phyloP scores from a whole-genome alignment of 2,888 invertebrate genomes.

The Lithosia quadra region DNA sequence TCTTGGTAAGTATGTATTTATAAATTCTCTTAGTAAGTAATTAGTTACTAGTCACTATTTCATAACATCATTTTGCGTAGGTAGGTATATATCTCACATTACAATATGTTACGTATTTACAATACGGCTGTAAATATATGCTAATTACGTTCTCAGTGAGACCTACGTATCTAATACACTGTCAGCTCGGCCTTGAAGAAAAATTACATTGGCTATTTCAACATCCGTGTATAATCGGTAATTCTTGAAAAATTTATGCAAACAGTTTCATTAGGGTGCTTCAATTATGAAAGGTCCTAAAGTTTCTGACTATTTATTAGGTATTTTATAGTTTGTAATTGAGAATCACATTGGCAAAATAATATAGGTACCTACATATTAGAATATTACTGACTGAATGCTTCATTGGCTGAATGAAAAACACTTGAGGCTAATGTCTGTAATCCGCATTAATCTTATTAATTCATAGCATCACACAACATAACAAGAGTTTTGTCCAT shows the following conservation, averaged over 20 bases:
- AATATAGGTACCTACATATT: too few species aligned
- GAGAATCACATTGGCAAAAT: too few species aligned
- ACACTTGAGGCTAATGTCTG: too few species aligned
- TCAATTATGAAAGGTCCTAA: not conserved
- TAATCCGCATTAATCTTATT: too few species aligned
- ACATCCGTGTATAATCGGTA: slow-evolving; percentile 39
- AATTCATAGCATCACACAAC: too few species aligned
- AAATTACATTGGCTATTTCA: slow-evolving; percentile 51
- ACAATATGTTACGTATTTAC: slow-evolving; percentile 59
- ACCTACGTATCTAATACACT: slow-evolving; percentile 48
- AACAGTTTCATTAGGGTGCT: slow-evolving; percentile 15
- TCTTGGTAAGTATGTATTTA: slow-evolving; percentile 28
- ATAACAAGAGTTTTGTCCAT: too few species aligned
- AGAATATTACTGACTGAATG: too few species aligned
- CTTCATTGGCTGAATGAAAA: too few species aligned
- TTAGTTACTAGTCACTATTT: slow-evolving; percentile 58
- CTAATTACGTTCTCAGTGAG: slow-evolving; percentile 64
- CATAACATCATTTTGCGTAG: slow-evolving; percentile 59
- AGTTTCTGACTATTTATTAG: not conserved
- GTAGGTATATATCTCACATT: slow-evolving; percentile 59
- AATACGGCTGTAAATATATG: slow-evolving; percentile 66
- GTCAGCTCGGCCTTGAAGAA: slow-evolving; percentile 64
- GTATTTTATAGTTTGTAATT: too few species aligned
- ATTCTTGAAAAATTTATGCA: slow-evolving; percentile 33
- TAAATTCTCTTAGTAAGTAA: too few species aligned